Evolutionary conservation across 2,888 invertebrate genomes (phyloP).

Genomic region (Petrolisthes cinctipes): DNA sequence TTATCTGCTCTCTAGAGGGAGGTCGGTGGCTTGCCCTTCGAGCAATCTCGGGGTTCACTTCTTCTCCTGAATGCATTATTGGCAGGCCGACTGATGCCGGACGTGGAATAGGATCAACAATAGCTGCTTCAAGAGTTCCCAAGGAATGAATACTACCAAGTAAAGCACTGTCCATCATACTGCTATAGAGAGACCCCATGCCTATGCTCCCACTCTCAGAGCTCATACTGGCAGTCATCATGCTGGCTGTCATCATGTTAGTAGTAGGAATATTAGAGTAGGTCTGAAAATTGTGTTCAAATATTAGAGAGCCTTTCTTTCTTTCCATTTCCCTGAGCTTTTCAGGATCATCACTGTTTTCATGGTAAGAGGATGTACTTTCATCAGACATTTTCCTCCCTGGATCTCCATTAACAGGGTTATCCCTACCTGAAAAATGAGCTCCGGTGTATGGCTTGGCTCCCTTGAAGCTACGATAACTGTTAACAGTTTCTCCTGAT

Average conservation of each 20-base stretch:
- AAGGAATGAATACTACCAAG: conserved; percentile 55
- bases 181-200: conserved; percentile 55
- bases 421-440: conserved; percentile 5
- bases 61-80: conserved; percentile 39
- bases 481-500: conserved; percentile 4
- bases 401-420: conserved; percentile 15
- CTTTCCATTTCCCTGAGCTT: conserved; percentile 58
- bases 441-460: conserved; percentile 22
- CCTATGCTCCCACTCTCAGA: conserved; percentile 61
- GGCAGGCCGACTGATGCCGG: conserved; percentile 56
- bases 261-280: conserved; percentile 63
- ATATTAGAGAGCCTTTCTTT: conserved; percentile 61
- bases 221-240: conserved; percentile 61
- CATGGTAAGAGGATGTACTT: conserved; percentile 31
- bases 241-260: conserved; percentile 60
- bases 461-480: conserved; percentile 14
- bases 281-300: conserved; percentile 63
- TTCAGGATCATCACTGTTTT: conserved; percentile 46
- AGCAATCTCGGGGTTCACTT: neutral
- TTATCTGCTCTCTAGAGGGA: neutral
- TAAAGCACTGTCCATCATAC: conserved; percentile 57
- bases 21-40: conserved; percentile 6
- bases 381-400: conserved; percentile 48
- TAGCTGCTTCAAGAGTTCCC: conserved; percentile 30
- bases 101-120: conserved; percentile 50